Evolutionary conservation across 2,888 invertebrate genomes (phyloP).

Genomic region (Mechanitis messenoides): DNA sequence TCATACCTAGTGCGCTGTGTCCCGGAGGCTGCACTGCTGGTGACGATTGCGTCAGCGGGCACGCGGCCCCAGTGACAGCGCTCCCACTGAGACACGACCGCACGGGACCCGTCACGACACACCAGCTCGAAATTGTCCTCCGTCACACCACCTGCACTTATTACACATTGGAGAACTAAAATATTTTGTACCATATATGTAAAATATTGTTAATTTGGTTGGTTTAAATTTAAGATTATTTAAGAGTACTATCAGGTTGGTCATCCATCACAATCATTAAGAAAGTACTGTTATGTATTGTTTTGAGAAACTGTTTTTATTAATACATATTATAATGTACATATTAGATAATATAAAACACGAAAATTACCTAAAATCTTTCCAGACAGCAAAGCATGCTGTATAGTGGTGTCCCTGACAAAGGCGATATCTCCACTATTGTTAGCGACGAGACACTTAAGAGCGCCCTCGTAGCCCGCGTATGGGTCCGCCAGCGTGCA

Average conservation of each 20-base stretch:
- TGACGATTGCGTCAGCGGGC: slow-evolving; percentile 89
- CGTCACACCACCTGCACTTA: slow-evolving; percentile 75
- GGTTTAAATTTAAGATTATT: neutral
- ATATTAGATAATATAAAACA: neutral
- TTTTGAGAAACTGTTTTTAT: too few relatives aligned
- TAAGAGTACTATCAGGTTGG: too few relatives aligned
- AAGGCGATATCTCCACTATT: slow-evolving; percentile 92
- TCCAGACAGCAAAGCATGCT: slow-evolving; percentile 80
- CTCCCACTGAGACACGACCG: slow-evolving; percentile 80
- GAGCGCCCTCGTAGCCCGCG: slow-evolving; percentile 94
- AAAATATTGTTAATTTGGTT: neutral
- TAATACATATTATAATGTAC: neutral
- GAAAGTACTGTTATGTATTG: too few relatives aligned
- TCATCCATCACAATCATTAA: too few relatives aligned
- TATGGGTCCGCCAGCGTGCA: slow-evolving; percentile 92
- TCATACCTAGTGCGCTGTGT: slow-evolving; percentile 68
- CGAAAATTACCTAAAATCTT: slow-evolving; percentile 53
- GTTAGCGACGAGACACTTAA: slow-evolving; percentile 86
- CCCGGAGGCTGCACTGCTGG: slow-evolving; percentile 84
- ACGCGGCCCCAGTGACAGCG: slow-evolving; percentile 91
- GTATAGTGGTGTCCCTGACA: slow-evolving; percentile 88
- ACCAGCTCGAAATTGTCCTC: slow-evolving; percentile 86
- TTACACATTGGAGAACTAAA: too few relatives aligned
- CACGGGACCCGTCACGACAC: slow-evolving; percentile 86
- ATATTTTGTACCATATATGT: neutral